phyloP scores from a whole-genome alignment of 1,140 invertebrate species.

The Bombyx mori region ASM3026992v2 NC_085116.1:6320501-6321000 shows the following conservation, averaged over 20 bases:
- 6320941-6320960: no score
- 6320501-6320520: no score
- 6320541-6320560: neutral
- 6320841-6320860: no score
- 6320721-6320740: constrained; percentile 32
- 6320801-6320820: no score
- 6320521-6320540: no score
- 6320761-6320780: constrained; percentile 69
- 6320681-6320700: constrained; percentile 38
- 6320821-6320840: no score
- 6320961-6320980: no score
- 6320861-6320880: no score
- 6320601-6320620: constrained; percentile 17
- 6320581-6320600: neutral
- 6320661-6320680: constrained; percentile 69
- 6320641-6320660: constrained; percentile 59
- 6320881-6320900: no score
- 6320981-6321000: no score
- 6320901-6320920: no score
- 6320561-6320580: constrained; percentile 1
- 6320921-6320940: no score
- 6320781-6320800: constrained; percentile 38
- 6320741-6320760: constrained; percentile 60
- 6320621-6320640: constrained; percentile 52
- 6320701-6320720: constrained; percentile 38